phyloP scores from a whole-genome alignment of 2,113 vertebrate species.

The Peromyscus leucopus region DNA sequence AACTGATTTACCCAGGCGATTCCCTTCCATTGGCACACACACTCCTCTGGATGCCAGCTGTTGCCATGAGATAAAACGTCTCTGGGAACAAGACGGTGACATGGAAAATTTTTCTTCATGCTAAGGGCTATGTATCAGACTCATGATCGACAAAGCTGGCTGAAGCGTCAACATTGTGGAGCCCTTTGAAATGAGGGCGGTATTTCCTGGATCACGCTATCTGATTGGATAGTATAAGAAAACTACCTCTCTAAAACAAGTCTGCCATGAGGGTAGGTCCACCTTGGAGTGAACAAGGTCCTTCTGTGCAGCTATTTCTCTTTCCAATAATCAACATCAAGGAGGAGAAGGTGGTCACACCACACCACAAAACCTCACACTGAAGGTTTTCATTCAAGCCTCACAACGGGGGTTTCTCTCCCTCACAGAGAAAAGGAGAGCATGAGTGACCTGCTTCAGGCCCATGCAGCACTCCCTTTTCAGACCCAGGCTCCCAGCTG shows the following conservation, averaged over 20 bases:
- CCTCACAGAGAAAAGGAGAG: neutral
- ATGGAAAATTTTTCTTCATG: neutral
- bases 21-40: neutral
- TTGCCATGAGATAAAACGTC: neutral
- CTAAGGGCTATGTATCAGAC: neutral
- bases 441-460: accelerated
- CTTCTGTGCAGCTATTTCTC: neutral
- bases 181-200: neutral
- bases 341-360: neutral
- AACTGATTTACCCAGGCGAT: neutral
- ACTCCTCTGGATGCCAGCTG: neutral
- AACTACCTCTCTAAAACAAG: conserved; percentile 13
- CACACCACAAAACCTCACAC: neutral
- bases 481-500: neutral
- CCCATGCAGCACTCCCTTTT: neutral
- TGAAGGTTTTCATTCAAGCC: neutral
- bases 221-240: neutral
- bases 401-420: neutral
- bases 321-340: neutral
- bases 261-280: neutral
- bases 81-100: neutral
- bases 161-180: neutral
- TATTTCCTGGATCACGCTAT: neutral
- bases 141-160: neutral
- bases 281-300: neutral